Evolutionary conservation across 2,888 invertebrate genomes (phyloP), one percentile per base, ranked within the genome.

Genomic region (Drosophila neotestacea): DNA sequence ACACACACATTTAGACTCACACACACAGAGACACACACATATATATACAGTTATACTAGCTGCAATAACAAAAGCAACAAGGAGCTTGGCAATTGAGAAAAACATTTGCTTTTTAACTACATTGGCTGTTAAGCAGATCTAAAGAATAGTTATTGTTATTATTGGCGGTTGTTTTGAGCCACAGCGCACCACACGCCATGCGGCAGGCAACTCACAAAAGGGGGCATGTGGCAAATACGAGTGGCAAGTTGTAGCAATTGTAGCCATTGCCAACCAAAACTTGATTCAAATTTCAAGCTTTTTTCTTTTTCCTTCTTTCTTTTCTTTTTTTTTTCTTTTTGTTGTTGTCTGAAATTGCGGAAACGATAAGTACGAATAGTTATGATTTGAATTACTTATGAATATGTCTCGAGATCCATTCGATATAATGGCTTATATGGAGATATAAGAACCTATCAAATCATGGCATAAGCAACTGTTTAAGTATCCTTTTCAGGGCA

Each of bases 111-210:
- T 86, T 85, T 83, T 83, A 84, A 88, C 88, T 83, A 73, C 88
- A 84, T 84, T 84, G 88, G 84, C 88, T 84, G 88, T 86, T 84
- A 88, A 88, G 77, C 81, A 80, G 81, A 83, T 83, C 84, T 83
- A 73, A 76, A 67, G 72, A 73, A 84, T 83, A 86, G 84, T 88
- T 88, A 88, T 88, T 75, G 78, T 86, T 88, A 88, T 84, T 88
- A 83, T 88, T 85, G 77, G 76, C 72, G 79, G 68, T 79, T 76
- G 61, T 48, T 71, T 82, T 51, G 56, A 61, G 77, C 50, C 70
- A 63, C 76, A 70, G 59, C 28, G 54, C 66, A 67, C 61, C 83
- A 79, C 67, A 54, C 56, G 63, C 79, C 65, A 66, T 48, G 38
- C 38, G 30, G 16, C 56, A 48, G 10, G 6, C 5, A 44, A 46